A percentile compares a stretch with the other conserved stretches of the same genome.
Conservation (phyloP, 2,888 invertebrate species). For the Drosophila planitibia region DNA sequence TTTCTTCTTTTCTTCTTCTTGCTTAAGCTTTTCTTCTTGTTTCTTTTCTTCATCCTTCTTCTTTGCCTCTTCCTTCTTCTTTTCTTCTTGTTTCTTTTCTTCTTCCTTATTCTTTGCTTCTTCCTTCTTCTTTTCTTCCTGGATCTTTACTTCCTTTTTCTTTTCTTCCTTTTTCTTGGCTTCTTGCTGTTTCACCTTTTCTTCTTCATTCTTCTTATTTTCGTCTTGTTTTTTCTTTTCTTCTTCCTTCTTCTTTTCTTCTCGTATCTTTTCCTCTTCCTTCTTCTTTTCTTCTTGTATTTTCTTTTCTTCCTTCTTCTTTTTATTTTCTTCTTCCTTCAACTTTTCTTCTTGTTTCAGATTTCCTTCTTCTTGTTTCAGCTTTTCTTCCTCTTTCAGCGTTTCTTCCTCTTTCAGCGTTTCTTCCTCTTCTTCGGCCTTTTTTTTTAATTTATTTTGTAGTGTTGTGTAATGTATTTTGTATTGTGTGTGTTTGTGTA, state of each 20-base stretch:
- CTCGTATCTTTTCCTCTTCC: neutral
- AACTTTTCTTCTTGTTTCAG: neutral
- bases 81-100: neutral
- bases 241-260: neutral
- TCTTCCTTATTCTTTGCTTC: neutral
- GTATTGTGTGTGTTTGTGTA: neutral
- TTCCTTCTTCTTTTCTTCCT: neutral
- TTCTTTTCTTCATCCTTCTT: neutral
- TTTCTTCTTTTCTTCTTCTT: constrained; percentile 10
- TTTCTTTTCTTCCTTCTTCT: neutral
- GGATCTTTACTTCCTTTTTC: neutral
- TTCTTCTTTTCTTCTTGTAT: neutral
- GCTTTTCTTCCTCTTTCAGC: neutral
- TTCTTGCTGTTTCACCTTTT: neutral
- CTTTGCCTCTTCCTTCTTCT: neutral
- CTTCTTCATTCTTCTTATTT: neutral
- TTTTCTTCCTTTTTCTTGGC: neutral
- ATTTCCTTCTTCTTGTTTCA: neutral
- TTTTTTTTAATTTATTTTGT: neutral
- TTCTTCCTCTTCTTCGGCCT: neutral
- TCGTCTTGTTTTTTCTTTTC: neutral
- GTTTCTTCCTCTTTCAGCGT: neutral
- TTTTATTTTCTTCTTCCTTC: neutral
- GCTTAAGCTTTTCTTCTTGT: neutral
- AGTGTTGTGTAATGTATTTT: neutral